Conservation (phyloP, 2,113 vertebrate genomes). For the Sminthopsis crassicaudata region DNA sequence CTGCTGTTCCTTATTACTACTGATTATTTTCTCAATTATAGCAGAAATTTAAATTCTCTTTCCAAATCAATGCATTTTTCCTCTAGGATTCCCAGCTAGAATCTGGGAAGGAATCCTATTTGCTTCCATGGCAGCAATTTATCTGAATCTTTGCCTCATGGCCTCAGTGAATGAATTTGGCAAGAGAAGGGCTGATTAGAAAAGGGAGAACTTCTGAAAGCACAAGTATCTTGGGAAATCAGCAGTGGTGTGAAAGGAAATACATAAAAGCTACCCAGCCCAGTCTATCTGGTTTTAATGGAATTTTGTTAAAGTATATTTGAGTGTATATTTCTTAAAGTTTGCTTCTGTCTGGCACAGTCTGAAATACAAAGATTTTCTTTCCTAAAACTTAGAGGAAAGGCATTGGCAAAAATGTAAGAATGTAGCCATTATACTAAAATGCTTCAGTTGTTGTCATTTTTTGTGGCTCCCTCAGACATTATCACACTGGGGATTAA, state of each 20-base stretch:
- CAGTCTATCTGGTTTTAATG: constrained; percentile 58
- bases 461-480: background rate
- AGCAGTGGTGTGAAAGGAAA: constrained; percentile 65
- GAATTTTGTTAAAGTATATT: constrained; percentile 66
- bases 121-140: constrained; percentile 56
- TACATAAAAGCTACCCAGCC: constrained; percentile 69
- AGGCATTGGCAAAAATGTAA: background rate
- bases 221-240: constrained; percentile 66
- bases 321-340: constrained; percentile 56
- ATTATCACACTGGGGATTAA: background rate
- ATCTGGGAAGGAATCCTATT: constrained; percentile 42
- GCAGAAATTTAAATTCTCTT: constrained; percentile 35
- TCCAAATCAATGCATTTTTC: constrained; percentile 48
- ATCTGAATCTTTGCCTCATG: constrained; percentile 69
- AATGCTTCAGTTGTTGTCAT: background rate
- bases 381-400: background rate
- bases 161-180: constrained; percentile 55
- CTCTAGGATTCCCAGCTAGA: constrained; percentile 44
- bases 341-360: constrained; percentile 42
- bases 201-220: constrained; percentile 54
- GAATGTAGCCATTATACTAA: background rate
- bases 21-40: constrained; percentile 63
- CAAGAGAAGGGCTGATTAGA: constrained; percentile 39
- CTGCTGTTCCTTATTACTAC: constrained; percentile 40
- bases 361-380: background rate